Evolutionary conservation across 1,140 invertebrate species (phyloP).

Genomic region (Lepidurus packardi): DNA sequence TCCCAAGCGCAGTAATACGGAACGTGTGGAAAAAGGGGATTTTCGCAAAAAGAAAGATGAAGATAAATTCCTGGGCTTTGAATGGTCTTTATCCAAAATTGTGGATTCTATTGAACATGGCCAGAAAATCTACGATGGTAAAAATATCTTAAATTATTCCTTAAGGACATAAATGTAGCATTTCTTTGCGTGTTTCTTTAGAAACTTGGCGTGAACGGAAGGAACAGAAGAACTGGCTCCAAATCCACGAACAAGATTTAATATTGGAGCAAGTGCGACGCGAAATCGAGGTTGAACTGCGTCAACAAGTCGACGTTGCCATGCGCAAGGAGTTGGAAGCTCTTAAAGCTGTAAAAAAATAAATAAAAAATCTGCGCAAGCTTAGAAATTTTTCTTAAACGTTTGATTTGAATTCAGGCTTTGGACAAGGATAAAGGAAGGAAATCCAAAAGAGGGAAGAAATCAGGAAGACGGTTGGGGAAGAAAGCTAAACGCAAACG

Average conservation of each 20-base stretch:
- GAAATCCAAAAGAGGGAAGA: conserved; percentile 67
- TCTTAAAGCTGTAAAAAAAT: conserved; percentile 60
- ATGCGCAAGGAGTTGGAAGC: conserved; percentile 67
- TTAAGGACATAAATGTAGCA: too few relatives aligned
- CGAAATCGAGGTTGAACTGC: conserved; percentile 68
- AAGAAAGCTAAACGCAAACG: conserved; percentile 85
- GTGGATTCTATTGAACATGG: conserved; percentile 25
- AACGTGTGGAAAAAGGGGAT: conserved; percentile 12
- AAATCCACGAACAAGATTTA: conserved; percentile 70
- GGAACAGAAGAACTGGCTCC: conserved; percentile 61
- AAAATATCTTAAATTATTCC: too few relatives aligned
- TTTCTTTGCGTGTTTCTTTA: conserved; percentile 42
- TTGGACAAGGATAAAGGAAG: conserved; percentile 69
- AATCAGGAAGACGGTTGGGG: conserved; percentile 57
- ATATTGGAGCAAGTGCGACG: conserved; percentile 73
- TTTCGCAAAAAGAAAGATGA: conserved; percentile 14
- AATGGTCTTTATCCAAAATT: conserved; percentile 25
- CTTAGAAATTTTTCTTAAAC: neutral
- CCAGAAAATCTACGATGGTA: conserved; percentile 29
- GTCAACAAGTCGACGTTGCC: conserved; percentile 73
- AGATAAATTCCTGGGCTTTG: conserved; percentile 28
- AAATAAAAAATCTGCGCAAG: neutral
- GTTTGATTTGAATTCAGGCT: conserved; percentile 46
- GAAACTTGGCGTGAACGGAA: conserved; percentile 75
- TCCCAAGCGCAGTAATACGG: neutral